phyloP scores from a whole-genome alignment of 2,797 vertebrate genomes.

The Sylvia borin region DNA sequence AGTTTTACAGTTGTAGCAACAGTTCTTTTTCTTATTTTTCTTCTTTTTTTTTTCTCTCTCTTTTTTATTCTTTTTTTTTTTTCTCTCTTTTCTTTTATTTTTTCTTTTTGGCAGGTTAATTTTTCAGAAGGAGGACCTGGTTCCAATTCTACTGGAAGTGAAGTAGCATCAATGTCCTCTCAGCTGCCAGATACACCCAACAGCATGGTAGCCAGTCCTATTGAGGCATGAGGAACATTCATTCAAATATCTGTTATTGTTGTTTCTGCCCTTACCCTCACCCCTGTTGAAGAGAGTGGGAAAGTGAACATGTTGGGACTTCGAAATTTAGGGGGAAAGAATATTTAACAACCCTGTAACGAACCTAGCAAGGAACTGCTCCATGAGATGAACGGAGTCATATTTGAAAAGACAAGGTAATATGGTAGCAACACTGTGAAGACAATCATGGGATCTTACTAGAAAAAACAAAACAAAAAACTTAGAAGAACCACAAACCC shows the following conservation, averaged over 20 bases:
- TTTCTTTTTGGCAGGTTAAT: constrained; percentile 83
- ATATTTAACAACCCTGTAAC: constrained; percentile 76
- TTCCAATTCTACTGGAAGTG: constrained; percentile 97
- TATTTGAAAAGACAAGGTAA: constrained; percentile 85
- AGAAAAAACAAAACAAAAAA: constrained; percentile 12
- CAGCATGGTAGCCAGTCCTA: constrained; percentile 99
- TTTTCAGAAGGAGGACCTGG: constrained; percentile 97
- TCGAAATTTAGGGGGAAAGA: constrained; percentile 60
- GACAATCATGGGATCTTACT: constrained; percentile 98
- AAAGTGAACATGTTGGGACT: constrained; percentile 73
- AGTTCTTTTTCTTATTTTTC: constrained; percentile 25
- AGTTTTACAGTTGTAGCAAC: constrained; percentile 23
- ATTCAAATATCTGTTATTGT: constrained; percentile 54
- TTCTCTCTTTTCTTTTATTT: background rate
- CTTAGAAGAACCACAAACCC: background rate
- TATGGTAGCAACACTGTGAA: constrained; percentile 98
- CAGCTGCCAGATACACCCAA: constrained; percentile 98
- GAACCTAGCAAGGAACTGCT: constrained; percentile 76
- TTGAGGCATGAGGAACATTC: constrained; percentile 90
- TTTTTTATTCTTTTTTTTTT: background rate
- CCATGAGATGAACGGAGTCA: constrained; percentile 84
- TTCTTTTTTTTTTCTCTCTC: background rate
- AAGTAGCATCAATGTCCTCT: constrained; percentile 98
- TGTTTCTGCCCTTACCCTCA: constrained; percentile 70
- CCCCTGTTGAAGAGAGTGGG: constrained; percentile 77